These are phyloP conservation scores for Pinctada fucata DNA, from an alignment of 2,888 invertebrate species.

Conservation along the genomic window DNA sequence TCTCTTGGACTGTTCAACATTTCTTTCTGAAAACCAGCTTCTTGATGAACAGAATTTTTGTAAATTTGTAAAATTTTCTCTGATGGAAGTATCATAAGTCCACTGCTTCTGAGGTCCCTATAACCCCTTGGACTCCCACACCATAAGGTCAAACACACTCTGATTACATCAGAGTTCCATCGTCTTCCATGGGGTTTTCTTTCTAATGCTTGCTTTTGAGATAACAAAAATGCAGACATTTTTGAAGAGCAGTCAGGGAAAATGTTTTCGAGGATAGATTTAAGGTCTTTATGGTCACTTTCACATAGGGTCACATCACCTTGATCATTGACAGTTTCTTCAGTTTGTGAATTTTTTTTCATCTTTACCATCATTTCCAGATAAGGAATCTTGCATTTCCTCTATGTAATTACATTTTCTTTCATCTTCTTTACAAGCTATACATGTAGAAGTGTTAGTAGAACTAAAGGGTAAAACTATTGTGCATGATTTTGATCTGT, in stretches of 20 bases:
- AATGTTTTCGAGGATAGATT: too few species aligned
- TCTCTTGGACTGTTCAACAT: too few species aligned
- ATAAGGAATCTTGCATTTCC: not conserved
- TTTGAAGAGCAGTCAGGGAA: too few species aligned
- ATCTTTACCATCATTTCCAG: not conserved
- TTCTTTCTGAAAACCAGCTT: slow-evolving; percentile 40
- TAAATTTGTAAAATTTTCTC: too few species aligned
- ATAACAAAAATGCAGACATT: too few species aligned
- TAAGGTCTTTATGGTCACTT: slow-evolving; percentile 10
- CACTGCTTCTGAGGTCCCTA: too few species aligned
- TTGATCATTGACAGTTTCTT: not conserved
- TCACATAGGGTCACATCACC: not conserved
- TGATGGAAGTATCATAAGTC: too few species aligned
- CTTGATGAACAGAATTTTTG: slow-evolving; percentile 41
- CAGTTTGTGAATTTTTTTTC: not conserved
- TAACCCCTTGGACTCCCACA: too few species aligned
- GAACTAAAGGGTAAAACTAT: not conserved
- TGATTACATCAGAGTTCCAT: too few species aligned
- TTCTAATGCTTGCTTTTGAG: too few species aligned
- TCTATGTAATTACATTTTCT: not conserved
- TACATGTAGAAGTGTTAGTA: not conserved
- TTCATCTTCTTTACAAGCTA: not conserved
- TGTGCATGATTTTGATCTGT: not conserved
- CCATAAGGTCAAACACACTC: too few species aligned
- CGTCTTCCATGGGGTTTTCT: too few species aligned